Evolutionary conservation across 2,113 vertebrate species (phyloP).

Genomic region (Meleagris gallopavo): DNA sequence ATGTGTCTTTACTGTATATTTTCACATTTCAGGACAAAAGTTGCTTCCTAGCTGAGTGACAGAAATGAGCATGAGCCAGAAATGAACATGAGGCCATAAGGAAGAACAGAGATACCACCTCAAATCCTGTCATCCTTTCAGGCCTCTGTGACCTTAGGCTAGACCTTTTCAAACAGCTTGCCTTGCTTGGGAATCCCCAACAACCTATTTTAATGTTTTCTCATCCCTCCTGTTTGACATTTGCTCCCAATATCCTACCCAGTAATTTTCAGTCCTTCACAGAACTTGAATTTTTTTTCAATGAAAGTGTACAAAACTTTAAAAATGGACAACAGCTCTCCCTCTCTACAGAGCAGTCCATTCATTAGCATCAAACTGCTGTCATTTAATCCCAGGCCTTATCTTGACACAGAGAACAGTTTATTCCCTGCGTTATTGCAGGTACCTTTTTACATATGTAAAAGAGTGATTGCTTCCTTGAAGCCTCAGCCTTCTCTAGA

Average conservation of each 20-base stretch:
- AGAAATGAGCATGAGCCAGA: not conserved
- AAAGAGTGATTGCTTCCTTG: not conserved
- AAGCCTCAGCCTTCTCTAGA: not conserved
- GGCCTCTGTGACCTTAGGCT: not conserved
- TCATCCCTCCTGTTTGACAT: not conserved
- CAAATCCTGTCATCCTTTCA: not conserved
- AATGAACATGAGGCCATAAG: not conserved
- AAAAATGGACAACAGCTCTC: not conserved
- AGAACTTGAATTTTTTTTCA: not conserved
- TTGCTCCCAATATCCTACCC: not conserved
- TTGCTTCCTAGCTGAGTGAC: not conserved
- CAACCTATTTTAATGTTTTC: not conserved
- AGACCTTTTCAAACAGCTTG: not conserved
- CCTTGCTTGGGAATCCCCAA: not conserved
- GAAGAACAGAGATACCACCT: not conserved
- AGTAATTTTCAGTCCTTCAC: not conserved
- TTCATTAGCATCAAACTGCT: not conserved
- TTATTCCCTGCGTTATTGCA: slow-evolving; percentile 24
- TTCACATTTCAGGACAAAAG: not conserved
- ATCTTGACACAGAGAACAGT: slow-evolving; percentile 7
- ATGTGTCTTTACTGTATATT: not conserved
- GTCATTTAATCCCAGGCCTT: slow-evolving; percentile 7
- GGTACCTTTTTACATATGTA: not conserved
- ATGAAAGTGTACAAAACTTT: not conserved
- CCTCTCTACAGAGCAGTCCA: slow-evolving; percentile 1